A percentile compares a stretch with the other conserved stretches of the same genome.
Evolutionary conservation across 2,888 invertebrate genomes (phyloP).

Genomic region (Drosophila barbarae): DNA sequence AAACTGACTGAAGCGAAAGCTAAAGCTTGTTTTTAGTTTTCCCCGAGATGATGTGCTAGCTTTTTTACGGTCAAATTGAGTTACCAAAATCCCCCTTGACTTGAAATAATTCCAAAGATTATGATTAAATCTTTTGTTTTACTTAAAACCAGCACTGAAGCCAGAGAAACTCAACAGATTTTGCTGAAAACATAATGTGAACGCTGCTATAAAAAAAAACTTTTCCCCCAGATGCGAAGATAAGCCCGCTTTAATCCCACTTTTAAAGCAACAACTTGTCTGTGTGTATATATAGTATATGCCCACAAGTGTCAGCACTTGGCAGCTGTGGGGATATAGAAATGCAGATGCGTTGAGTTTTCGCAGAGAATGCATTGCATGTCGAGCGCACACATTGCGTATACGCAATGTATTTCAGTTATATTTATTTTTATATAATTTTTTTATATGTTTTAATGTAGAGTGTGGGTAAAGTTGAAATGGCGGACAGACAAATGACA

Average conservation of each 20-base stretch:
- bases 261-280: constrained; percentile 36
- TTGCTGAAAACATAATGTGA: constrained; percentile 6
- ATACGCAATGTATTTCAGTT: constrained; percentile 51
- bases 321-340: constrained; percentile 45
- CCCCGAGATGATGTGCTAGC: constrained; percentile 18
- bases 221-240: constrained; percentile 10
- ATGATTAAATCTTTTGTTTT: constrained; percentile 15
- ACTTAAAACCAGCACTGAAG: constrained; percentile 7
- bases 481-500: constrained; percentile 15
- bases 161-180: constrained; percentile 4
- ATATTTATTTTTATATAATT: constrained; percentile 8
- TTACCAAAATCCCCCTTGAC: constrained; percentile 7
- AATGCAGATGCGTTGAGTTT: constrained; percentile 56
- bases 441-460: constrained; percentile 11
- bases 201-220: constrained; percentile 10
- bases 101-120: constrained; percentile 10
- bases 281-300: constrained; percentile 20
- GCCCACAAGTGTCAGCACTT: constrained; percentile 41
- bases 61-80: constrained; percentile 14
- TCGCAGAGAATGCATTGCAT: constrained; percentile 55
- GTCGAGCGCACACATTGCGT: constrained; percentile 46
- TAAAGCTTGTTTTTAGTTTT: constrained; percentile 8
- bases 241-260: constrained; percentile 21
- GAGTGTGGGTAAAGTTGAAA: constrained; percentile 16
- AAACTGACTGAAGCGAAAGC: background rate